Evolutionary conservation across 2,113 vertebrate species (phyloP).

Genomic region (Promerops cafer): DNA sequence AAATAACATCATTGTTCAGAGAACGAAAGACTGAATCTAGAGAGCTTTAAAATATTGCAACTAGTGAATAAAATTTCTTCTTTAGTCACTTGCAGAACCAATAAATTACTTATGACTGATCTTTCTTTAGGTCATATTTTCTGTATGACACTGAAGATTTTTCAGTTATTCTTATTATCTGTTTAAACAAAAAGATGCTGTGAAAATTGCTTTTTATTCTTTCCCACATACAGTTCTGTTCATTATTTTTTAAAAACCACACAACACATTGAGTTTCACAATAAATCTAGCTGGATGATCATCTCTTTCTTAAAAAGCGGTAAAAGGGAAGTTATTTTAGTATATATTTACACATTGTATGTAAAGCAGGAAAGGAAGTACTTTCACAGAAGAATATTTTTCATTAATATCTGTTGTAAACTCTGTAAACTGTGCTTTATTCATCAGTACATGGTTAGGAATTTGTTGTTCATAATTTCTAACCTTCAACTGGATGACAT

Average conservation of each 20-base stretch:
- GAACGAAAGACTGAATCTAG: slow-evolving; percentile 32
- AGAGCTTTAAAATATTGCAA: neutral
- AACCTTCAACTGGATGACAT: neutral
- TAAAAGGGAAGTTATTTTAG: neutral
- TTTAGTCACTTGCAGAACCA: neutral
- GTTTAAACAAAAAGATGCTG: neutral
- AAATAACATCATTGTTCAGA: slow-evolving; percentile 59
- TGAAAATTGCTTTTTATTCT: neutral
- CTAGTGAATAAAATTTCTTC: neutral
- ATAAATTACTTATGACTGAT: neutral
- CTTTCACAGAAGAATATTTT: neutral
- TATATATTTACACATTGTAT: neutral
- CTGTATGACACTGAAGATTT: neutral
- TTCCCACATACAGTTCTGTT: neutral
- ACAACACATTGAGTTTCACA: neutral
- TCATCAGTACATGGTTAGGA: neutral
- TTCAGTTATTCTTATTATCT: neutral
- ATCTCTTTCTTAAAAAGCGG: neutral
- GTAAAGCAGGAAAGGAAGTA: neutral
- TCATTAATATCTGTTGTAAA: neutral
- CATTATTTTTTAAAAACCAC: neutral
- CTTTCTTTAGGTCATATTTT: neutral
- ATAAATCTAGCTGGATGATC: neutral
- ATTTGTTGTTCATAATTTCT: neutral
- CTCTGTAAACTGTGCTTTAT: neutral